Evolutionary conservation across 2,113 vertebrate genomes (phyloP), one percentile per base, ranked within the genome.

Genomic region (Xerus inauris): DNA sequence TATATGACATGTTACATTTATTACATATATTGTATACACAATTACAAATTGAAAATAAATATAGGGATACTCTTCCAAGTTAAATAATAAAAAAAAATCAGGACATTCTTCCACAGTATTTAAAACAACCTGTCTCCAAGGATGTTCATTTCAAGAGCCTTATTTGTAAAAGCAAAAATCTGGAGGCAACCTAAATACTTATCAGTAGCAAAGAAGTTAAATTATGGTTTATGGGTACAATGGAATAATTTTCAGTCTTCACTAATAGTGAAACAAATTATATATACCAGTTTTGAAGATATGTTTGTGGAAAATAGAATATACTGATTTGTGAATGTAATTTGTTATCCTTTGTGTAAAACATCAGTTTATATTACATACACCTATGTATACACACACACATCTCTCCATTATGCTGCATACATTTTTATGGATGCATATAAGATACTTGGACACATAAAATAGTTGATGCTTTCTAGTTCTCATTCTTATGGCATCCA

Each of bases 21-120:
- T 87, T 73, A 89, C 62, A 57, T 69, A 80, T 69, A 49, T n/a
- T 88, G 6, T 8, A 59, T 12, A 35, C n/a, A 67, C 35, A 89
- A 89, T 38, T 47, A 59, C 16, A 94, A 79, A 80, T 91, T 65
- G 62, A 65, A 81, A 76, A 89, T 77, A 83, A 86, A 24, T 72
- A 17, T 19, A 67, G n/a, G 40, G 81, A 86, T 71, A 47, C 2
- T 64, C 42, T 62, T 82, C 30, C 26, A 87, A 87, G 20, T 6
- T 45, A 35, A 92, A 64, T 57, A 35, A 83, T 59, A 85, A 92
- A 75, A 51, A 51, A 77, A 42, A 76, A 45, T 42, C 32, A 22
- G 90, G 12, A 38, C 24, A 87, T 20, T 82, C 75, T 82, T 93
- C 19, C 24, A 22, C 38, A 13, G n/a, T 38, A 82, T 91, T 93